phyloP scores from a whole-genome alignment of 2,888 invertebrate species.

The Drosophila planitibia region DNA sequence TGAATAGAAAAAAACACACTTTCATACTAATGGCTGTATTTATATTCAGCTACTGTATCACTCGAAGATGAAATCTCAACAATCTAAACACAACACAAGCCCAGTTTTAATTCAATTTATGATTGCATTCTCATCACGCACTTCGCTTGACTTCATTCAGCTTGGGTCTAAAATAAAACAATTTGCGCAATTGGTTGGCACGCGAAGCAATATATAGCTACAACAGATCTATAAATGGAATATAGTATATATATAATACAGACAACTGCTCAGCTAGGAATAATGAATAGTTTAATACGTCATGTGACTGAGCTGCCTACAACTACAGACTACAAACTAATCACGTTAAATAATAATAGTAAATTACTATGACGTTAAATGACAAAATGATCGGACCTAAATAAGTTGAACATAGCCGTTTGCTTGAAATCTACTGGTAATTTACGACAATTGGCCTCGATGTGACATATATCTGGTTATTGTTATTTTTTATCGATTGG shows the following conservation, averaged over 20 bases:
- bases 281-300: slow-evolving; percentile 14
- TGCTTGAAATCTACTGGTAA: slow-evolving; percentile 7
- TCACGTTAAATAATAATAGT: slow-evolving; percentile 30
- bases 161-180: slow-evolving; percentile 30
- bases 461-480: slow-evolving; percentile 22
- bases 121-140: slow-evolving; percentile 32
- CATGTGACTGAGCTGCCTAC: slow-evolving; percentile 6
- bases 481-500: slow-evolving; percentile 37
- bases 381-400: slow-evolving; percentile 12
- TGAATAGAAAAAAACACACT: neutral
- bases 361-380: slow-evolving; percentile 12
- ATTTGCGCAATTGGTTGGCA: slow-evolving; percentile 40
- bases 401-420: neutral
- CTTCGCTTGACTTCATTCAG: slow-evolving; percentile 9
- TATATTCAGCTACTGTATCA: neutral
- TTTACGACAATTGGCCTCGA: slow-evolving; percentile 45
- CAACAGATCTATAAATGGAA: slow-evolving; percentile 10
- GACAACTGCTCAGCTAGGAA: neutral
- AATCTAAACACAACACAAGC: slow-evolving; percentile 3
- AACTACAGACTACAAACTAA: slow-evolving; percentile 33
- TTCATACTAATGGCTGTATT: neutral
- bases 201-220: slow-evolving; percentile 33
- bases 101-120: slow-evolving; percentile 23
- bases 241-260: neutral
- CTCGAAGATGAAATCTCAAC: slow-evolving; percentile 2